Percentiles rank a stretch among this genome's conserved stretches.
Evolutionary conservation across 1,140 invertebrate species (phyloP).

Genomic region (Sitobion miscanthi): DNA sequence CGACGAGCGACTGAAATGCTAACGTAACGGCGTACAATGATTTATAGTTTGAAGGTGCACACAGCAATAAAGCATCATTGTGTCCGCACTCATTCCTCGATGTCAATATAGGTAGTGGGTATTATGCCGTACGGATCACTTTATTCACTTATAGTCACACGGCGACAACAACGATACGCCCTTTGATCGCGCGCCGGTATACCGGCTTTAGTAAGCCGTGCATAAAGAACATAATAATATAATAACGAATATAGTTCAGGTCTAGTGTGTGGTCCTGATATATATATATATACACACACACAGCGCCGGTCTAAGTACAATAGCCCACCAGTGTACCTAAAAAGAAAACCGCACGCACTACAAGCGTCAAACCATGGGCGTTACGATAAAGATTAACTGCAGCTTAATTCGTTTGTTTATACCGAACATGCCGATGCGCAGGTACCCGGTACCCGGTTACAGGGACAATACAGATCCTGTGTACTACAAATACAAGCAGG

Average conservation of each 20-base stretch:
- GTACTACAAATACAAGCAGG: neutral
- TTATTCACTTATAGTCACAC: neutral
- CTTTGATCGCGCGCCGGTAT: neutral
- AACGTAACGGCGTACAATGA: neutral
- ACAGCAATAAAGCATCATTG: neutral
- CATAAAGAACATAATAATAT: neutral
- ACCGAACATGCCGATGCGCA: neutral
- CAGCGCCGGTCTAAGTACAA: neutral
- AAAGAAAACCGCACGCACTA: neutral
- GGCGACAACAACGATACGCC: neutral
- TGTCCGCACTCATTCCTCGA: neutral
- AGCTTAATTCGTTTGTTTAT: slow-evolving; percentile 10
- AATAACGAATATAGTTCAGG: neutral
- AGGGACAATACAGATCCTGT: neutral
- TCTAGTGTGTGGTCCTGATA: neutral
- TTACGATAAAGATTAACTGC: neutral
- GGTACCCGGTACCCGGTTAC: neutral
- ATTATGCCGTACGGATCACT: neutral
- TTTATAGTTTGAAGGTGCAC: neutral
- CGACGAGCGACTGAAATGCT: neutral
- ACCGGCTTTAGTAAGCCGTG: neutral
- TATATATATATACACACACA: neutral
- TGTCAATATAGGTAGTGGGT: neutral
- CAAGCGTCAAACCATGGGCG: neutral
- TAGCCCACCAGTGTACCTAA: neutral